Percentiles rank a stretch among this genome's conserved stretches.
Conservation (phyloP, 2,113 vertebrate species). For the Dasyurus viverrinus region DNA sequence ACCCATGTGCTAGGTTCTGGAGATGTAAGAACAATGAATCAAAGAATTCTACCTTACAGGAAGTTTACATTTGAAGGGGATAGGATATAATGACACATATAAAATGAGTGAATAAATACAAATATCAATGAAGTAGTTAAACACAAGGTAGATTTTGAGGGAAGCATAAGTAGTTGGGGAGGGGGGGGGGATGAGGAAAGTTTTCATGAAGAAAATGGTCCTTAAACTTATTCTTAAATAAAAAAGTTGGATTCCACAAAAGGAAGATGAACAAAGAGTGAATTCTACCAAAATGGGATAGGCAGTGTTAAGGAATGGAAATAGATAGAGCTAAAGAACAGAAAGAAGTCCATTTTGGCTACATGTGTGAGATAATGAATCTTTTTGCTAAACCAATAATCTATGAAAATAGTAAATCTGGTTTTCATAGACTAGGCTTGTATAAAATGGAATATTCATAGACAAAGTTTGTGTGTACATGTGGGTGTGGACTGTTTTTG, state of each 20-base stretch:
- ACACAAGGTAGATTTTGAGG: not conserved
- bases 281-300: not conserved
- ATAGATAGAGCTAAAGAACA: not conserved
- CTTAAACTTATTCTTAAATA: not conserved
- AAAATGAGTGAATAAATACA: not conserved
- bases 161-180: not conserved
- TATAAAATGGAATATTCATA: not conserved
- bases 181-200: not conserved
- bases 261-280: not conserved
- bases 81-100: not conserved
- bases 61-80: not conserved
- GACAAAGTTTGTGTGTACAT: not conserved
- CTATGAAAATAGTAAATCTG: slow-evolving; percentile 32
- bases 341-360: not conserved
- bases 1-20: not conserved
- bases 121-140: not conserved
- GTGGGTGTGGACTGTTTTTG: not conserved
- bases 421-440: not conserved
- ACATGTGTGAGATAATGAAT: not conserved
- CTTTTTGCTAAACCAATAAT: not conserved
- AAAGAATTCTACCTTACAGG: not conserved
- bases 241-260: not conserved
- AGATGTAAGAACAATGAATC: not conserved
- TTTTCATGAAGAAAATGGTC: not conserved
- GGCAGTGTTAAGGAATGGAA: not conserved